phyloP scores from a whole-genome alignment of 2,113 vertebrate genomes.

The Lycocorax pyrrhopterus region DNA sequence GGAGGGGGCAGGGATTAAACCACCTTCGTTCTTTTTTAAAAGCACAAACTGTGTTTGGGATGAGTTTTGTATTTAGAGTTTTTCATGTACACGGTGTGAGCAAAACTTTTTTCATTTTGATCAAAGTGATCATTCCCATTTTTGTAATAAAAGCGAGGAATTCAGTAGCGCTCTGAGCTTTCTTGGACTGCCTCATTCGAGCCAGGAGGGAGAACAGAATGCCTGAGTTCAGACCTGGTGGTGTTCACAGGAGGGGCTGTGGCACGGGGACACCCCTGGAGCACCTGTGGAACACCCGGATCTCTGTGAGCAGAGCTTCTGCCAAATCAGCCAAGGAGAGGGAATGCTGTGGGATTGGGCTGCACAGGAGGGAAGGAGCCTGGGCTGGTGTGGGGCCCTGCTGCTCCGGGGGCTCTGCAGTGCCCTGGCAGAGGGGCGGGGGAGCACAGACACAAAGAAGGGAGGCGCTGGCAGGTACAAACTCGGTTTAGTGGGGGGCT shows the following conservation, averaged over 20 bases:
- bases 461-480: neutral
- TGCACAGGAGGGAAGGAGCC: neutral
- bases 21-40: conserved; percentile 56
- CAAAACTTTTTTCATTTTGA: conserved; percentile 72
- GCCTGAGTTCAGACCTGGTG: rapidly evolving
- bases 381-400: neutral
- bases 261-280: neutral
- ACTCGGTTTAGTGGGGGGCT: conserved; percentile 15
- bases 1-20: neutral
- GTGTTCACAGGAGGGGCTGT: too few species aligned
- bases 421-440: neutral
- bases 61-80: conserved; percentile 75
- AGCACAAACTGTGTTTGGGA: conserved; percentile 59
- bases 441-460: neutral
- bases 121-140: conserved; percentile 75
- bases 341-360: neutral
- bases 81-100: conserved; percentile 73
- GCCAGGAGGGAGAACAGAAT: rapidly evolving
- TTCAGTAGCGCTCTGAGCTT: conserved; percentile 28
- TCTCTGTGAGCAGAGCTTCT: neutral
- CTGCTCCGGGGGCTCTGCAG: neutral
- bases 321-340: rapidly evolving
- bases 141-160: conserved; percentile 80
- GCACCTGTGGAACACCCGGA: neutral
- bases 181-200: neutral